Base-by-base conservation (phyloP, 30 jellyfish, hydroid and myxozoan genomes). In the Haliclystus octoradiatus region DNA sequence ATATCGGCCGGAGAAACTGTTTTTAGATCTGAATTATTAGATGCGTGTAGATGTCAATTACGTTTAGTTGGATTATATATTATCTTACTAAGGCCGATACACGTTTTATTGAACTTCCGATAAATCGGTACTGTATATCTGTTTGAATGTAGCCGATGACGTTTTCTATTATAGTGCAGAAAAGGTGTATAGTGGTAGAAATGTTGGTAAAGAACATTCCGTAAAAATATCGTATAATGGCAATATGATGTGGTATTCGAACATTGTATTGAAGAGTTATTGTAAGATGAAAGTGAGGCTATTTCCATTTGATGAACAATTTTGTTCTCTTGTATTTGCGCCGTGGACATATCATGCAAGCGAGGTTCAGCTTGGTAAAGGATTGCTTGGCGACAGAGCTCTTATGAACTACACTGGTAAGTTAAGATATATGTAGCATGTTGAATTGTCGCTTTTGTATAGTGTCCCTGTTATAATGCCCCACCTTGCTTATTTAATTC, bases 161-260 rank as follows among this genome's bases (percentile, higher is more conserved):
- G n/a, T n/a, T n/a, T n/a, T n/a, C n/a, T n/a, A n/a, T n/a, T 53
- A 26, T 65, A 80, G 93, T 71, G 93, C 93, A 31, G 93, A 52
- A 31, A 65, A 63, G 1, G 69, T 33, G 32, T 71, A 80, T 68
- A 80, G 80, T 33, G 93, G 93, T 28, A 63, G 49, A 27, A 35
- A 61, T 15, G 70, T 80, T 30, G 93, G 93, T 2, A 71, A 67
- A 80, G 47, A 79, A 23, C 76, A 76, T 15, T 84, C 93, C 2
- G 82, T 80, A 13, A 84, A 80, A 63, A 77, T 80, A 5, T 30
- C 52, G 15, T 27, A 28, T 71, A 40, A 47, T 49, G 93, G 93
- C 25, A 68, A 71, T 26, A 65, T 71, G 31, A 51, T 52, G 0
- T 80, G 93, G 93, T 80, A 80, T 75, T 68, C 84, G 50, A 63